phyloP scores from a whole-genome alignment of 1,140 invertebrate species.

The Hirudo medicinalis region DNA sequence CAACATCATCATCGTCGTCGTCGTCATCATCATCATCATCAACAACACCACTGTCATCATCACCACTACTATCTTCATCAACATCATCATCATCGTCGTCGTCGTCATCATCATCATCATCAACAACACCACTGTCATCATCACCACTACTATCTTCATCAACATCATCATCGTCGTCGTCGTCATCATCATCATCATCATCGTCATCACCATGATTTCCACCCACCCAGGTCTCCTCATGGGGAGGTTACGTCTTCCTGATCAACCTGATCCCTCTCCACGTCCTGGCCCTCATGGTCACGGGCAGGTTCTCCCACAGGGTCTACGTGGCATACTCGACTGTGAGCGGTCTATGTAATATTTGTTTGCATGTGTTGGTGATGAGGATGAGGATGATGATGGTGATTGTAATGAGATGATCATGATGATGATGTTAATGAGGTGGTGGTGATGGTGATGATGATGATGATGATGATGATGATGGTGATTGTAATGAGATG shows the following conservation, averaged over 20 bases:
- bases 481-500: background rate
- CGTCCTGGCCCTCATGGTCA: constrained; percentile 81
- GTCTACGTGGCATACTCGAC: constrained; percentile 90
- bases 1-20: no score
- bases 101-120: background rate
- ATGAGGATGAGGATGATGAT: no score
- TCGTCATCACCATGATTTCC: constrained; percentile 14
- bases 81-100: background rate
- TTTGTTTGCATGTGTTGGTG: no score
- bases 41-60: no score
- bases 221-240: constrained; percentile 67
- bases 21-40: background rate
- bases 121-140: no score
- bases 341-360: constrained; percentile 34
- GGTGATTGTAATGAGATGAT: no score
- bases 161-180: background rate
- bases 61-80: background rate
- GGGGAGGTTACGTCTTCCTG: constrained; percentile 95
- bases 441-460: background rate
- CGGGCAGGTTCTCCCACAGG: constrained; percentile 80
- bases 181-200: background rate
- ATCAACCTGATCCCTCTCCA: constrained; percentile 95
- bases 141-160: background rate
- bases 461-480: background rate
- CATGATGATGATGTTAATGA: background rate